Base-by-base conservation (phyloP, 1,140 invertebrate species). In the Drosophila simulans region DNA sequence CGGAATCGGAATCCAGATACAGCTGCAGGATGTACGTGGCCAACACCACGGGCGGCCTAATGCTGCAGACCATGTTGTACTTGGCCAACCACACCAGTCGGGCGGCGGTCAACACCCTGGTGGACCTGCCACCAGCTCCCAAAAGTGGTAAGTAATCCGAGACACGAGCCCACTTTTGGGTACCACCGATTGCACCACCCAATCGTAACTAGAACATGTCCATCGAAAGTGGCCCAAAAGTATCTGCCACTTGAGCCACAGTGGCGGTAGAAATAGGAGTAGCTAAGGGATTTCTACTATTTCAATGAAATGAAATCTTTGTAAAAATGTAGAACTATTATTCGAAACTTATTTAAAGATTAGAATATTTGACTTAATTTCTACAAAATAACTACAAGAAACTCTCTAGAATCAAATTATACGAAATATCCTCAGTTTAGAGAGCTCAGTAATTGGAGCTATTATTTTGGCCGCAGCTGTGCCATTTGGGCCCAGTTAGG, bases 11-110 rank as follows among this genome's bases (percentile, higher is more conserved):
- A 10, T 8, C 7, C 31, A 31, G 31, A 31, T 31, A 31, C 31
- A 10, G 8, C 8, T 3, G 31, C 31, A 77, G 63, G 49, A 91
- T 91, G 84, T 91, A 91, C 66, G 84, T 91, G 72, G 80, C 91
- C 60, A 92, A 92, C 49, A 74, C 89, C 12, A 92, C 91, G 1
- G 88, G 91, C 58, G 82, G 91, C 70, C 64, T 92, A 7, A 91
- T 92, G 82, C 77, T 92, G 59, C 91, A 92, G 58, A 91, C 91
- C 37, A 91, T 92, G 90, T 58, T 92, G 51, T 92, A 91, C 57
- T 74, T 92, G 78, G 90, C 91, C 12, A 92, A 92, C 69, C 91
- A 92, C 37, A 92, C 90, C 27, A 91, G 86, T 63, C 69, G 84
- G 20, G 88, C 83, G n/a, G 88, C 91, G 15, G 81, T 91, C 40